These are phyloP conservation scores for Macropus fuliginosus DNA, from an alignment of 2,797 vertebrate genomes.

Conservation along the genomic window DNA sequence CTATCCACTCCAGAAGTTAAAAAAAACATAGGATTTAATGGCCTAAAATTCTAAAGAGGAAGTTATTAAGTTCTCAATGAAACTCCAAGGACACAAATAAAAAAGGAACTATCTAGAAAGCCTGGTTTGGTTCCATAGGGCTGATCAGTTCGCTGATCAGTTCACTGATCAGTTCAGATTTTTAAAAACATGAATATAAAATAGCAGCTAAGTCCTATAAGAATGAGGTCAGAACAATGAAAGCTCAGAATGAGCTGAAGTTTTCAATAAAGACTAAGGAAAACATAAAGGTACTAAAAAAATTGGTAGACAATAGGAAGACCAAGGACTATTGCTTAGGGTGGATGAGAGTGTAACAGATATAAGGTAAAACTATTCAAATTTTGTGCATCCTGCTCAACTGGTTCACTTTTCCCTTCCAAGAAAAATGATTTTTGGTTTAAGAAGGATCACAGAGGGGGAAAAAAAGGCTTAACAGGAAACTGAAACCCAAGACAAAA, in stretches of 20 bases:
- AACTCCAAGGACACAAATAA: conserved; percentile 38
- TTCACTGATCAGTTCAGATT: background rate
- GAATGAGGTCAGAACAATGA: background rate
- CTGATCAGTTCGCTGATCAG: too few species aligned
- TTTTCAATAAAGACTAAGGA: background rate
- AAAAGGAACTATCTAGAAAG: background rate
- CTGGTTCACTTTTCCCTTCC: background rate
- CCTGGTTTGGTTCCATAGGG: background rate
- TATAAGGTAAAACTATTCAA: background rate
- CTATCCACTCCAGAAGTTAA: background rate
- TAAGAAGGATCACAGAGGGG: background rate
- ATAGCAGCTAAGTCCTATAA: background rate
- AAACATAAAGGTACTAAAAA: background rate
- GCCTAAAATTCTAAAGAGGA: conserved; percentile 36
- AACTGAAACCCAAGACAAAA: background rate
- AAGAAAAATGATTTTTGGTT: background rate
- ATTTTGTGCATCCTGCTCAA: background rate
- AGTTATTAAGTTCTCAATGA: conserved; percentile 17
- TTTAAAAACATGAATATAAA: background rate
- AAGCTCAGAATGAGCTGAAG: too few species aligned
- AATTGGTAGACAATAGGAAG: background rate
- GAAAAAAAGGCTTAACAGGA: background rate
- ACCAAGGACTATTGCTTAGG: background rate
- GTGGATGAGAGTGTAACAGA: background rate
- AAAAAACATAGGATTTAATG: background rate